These are phyloP conservation scores for Watsonalla binaria DNA, from an alignment of 2,888 invertebrate genomes.

Conservation along the genomic window DNA sequence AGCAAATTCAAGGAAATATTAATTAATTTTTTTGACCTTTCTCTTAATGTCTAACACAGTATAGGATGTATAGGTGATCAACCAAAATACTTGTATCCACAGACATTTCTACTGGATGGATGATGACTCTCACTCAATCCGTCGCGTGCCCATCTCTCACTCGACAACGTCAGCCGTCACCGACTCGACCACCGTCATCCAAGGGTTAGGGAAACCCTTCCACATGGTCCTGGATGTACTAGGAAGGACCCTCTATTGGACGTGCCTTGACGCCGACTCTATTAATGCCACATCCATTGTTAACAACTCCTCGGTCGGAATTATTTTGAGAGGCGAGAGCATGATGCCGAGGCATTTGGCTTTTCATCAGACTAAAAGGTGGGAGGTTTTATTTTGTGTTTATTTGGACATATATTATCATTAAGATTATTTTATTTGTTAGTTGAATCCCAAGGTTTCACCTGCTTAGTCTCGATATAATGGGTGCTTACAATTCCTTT, in stretches of 20 bases:
- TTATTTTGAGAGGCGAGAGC: conserved; percentile 85
- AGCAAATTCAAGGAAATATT: too few relatives aligned
- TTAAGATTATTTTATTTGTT: background rate
- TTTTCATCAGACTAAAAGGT: conserved; percentile 90
- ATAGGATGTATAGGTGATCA: too few relatives aligned
- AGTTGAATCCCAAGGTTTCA: too few relatives aligned
- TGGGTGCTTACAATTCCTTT: too few relatives aligned
- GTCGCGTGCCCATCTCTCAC: conserved; percentile 76
- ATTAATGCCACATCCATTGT: conserved; percentile 92
- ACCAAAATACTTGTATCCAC: conserved; percentile 3
- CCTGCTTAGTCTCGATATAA: too few relatives aligned
- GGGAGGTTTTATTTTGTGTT: conserved; percentile 6
- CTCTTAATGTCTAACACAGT: too few relatives aligned
- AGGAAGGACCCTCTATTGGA: conserved; percentile 92
- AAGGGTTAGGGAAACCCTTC: conserved; percentile 82
- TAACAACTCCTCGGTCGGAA: conserved; percentile 80
- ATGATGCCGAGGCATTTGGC: conserved; percentile 91
- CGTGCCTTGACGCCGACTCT: conserved; percentile 88
- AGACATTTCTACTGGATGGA: conserved; percentile 85
- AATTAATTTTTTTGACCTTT: too few relatives aligned
- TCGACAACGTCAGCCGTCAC: conserved; percentile 49
- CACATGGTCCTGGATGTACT: conserved; percentile 93
- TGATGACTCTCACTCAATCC: conserved; percentile 86
- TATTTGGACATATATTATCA: too few relatives aligned
- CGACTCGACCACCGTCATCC: conserved; percentile 72